A percentile compares a stretch with the other conserved stretches of the same genome.
These are phyloP conservation scores for Coleophora deauratella DNA, from an alignment of 2,888 invertebrate genomes.

Conservation along the genomic window DNA sequence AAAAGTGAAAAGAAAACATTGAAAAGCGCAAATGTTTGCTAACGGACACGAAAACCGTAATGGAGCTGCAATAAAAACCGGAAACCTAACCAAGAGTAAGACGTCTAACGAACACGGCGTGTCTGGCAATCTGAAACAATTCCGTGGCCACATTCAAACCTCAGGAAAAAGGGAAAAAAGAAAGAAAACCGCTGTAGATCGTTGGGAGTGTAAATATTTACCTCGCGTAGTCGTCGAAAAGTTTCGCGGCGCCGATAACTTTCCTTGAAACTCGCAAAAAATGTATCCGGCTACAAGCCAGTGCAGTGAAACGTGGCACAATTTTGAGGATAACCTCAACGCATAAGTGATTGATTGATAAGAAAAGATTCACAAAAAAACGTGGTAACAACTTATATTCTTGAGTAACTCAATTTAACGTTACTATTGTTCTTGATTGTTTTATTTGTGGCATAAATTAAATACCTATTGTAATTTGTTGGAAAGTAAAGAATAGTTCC, in stretches of 20 bases:
- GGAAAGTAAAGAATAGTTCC: too few species aligned
- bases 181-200: conserved; percentile 42
- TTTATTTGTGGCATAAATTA: too few species aligned
- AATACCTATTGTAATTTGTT: too few species aligned
- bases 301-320: neutral
- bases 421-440: too few species aligned
- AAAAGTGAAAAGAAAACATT: neutral
- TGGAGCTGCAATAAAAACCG: conserved; percentile 19
- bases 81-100: conserved; percentile 24
- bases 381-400: too few species aligned
- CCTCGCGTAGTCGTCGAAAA: conserved; percentile 50
- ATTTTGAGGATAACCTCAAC: neutral
- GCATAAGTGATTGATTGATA: too few species aligned
- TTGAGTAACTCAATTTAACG: too few species aligned
- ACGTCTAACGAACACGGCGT: conserved; percentile 36
- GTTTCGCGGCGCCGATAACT: conserved; percentile 53
- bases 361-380: too few species aligned
- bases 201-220: conserved; percentile 63
- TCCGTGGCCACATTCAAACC: conserved; percentile 42
- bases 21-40: too few species aligned
- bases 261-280: conserved; percentile 35
- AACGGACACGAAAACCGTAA: too few species aligned
- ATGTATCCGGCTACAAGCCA: conserved; percentile 19
- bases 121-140: conserved; percentile 38
- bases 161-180: conserved; percentile 39